Evolutionary conservation across 92 coral and sea anemone genomes (phyloP).

Genomic region (Epizoanthus scotinus): DNA sequence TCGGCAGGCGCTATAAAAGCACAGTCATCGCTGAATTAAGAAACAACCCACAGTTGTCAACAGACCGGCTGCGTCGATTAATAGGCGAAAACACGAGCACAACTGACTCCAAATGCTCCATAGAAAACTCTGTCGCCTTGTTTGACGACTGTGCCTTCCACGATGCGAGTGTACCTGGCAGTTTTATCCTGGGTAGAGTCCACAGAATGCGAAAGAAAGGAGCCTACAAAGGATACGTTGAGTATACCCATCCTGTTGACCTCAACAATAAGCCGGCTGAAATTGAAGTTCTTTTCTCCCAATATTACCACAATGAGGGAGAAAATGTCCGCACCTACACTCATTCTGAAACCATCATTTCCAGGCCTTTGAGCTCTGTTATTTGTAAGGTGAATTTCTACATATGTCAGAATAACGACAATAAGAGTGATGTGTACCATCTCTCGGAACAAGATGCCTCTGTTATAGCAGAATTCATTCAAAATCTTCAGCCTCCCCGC

Average conservation of each 20-base stretch:
- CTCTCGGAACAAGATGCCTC: slow-evolving; percentile 4
- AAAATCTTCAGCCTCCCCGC: slow-evolving; percentile 13
- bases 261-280: slow-evolving; percentile 47
- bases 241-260: slow-evolving; percentile 51
- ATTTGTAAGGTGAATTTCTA: slow-evolving; percentile 44
- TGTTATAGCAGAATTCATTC: background rate
- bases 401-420: slow-evolving; percentile 9
- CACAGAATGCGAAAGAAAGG: slow-evolving; percentile 58
- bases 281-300: slow-evolving; percentile 49
- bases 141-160: slow-evolving; percentile 56
- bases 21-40: slow-evolving; percentile 51
- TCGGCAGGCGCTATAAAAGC: slow-evolving; percentile 51
- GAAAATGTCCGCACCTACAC: slow-evolving; percentile 21
- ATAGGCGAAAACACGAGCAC: slow-evolving; percentile 37
- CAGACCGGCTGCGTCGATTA: slow-evolving; percentile 49
- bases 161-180: slow-evolving; percentile 17
- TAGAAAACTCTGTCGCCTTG: slow-evolving; percentile 34
- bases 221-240: slow-evolving; percentile 43
- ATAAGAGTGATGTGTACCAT: slow-evolving; percentile 4
- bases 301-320: slow-evolving; percentile 36
- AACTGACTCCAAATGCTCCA: slow-evolving; percentile 23
- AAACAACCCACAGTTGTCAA: slow-evolving; percentile 53
- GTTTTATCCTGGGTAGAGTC: slow-evolving; percentile 46
- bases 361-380: slow-evolving; percentile 34
- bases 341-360: slow-evolving; percentile 49